Evolutionary conservation across 2,888 invertebrate species (phyloP).

Genomic region (Sarcophaga caerulescens): DNA sequence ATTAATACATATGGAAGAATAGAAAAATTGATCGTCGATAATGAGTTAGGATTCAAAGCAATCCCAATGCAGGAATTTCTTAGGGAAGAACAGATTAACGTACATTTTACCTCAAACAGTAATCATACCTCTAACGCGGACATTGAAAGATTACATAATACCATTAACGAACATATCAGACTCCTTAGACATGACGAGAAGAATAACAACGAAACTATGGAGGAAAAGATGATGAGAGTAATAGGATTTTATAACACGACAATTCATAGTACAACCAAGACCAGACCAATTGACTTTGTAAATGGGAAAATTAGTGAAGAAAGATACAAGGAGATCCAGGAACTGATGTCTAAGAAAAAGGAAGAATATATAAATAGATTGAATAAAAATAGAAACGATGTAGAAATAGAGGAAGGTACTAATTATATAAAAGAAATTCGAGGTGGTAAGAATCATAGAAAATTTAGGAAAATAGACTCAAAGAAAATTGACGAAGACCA

Average conservation of each 20-base stretch:
- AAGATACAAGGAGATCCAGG: too few relatives aligned
- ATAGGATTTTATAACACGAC: conserved; percentile 15
- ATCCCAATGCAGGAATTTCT: background rate
- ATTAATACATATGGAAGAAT: conserved; percentile 55
- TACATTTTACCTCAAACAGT: conserved; percentile 66
- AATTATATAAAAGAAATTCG: conserved; percentile 55
- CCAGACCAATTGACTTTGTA: too few relatives aligned
- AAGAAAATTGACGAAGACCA: conserved; percentile 60
- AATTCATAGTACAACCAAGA: too few relatives aligned
- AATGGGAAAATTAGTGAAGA: too few relatives aligned
- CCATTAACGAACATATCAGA: conserved; percentile 68
- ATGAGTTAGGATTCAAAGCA: background rate
- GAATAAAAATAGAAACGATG: conserved; percentile 49
- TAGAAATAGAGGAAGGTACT: conserved; percentile 51
- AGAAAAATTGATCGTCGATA: conserved; percentile 29
- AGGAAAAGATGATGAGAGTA: conserved; percentile 66
- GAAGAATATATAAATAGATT: conserved; percentile 43
- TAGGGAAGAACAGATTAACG: conserved; percentile 3
- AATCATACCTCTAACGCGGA: conserved; percentile 66
- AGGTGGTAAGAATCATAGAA: conserved; percentile 66
- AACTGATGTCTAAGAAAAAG: too few relatives aligned
- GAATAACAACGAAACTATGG: conserved; percentile 60
- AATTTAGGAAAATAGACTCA: conserved; percentile 62
- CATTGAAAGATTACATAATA: conserved; percentile 68
- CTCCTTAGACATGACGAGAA: conserved; percentile 65